These are phyloP conservation scores for Holothuria leucospilota DNA, from an alignment of 53 echinoderm and acorn worm genomes.

Conservation along the genomic window DNA sequence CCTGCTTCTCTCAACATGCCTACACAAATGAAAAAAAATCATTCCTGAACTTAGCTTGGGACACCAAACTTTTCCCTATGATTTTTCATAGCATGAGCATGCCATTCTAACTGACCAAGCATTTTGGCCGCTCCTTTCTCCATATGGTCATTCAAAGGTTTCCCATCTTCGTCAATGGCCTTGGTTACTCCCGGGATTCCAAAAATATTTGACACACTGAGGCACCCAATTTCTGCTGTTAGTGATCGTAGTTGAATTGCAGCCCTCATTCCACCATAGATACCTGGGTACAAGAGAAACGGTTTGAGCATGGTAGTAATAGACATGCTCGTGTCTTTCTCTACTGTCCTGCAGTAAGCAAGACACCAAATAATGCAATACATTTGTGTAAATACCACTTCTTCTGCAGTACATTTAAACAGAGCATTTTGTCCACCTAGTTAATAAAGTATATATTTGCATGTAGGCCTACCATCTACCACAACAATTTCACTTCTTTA, in stretches of 20 bases:
- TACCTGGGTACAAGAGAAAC: constrained; percentile 57
- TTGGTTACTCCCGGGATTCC: constrained; percentile 75
- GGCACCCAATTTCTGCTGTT: constrained; percentile 87
- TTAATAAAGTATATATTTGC: too few species aligned
- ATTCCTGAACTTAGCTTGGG: constrained; percentile 25
- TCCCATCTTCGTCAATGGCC: constrained; percentile 69
- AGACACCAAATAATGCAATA: too few species aligned
- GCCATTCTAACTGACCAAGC: constrained; percentile 85
- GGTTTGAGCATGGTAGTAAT: not conserved
- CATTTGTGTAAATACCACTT: too few species aligned
- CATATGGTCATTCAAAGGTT: constrained; percentile 79
- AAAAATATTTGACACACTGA: constrained; percentile 93
- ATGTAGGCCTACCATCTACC: too few species aligned
- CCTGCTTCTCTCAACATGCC: too few species aligned
- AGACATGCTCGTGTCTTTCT: too few species aligned
- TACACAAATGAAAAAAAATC: too few species aligned
- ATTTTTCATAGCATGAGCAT: constrained; percentile 87
- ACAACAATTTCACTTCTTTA: too few species aligned
- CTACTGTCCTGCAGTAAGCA: too few species aligned
- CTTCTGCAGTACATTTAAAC: too few species aligned
- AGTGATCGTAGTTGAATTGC: constrained; percentile 93
- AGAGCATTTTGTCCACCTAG: too few species aligned
- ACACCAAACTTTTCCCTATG: constrained; percentile 72
- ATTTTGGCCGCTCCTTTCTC: constrained; percentile 77
- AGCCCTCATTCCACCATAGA: constrained; percentile 90